These are phyloP conservation scores for Macrophya alboannulata DNA, from an alignment of 2,888 invertebrate genomes.

Conservation along the genomic window DNA sequence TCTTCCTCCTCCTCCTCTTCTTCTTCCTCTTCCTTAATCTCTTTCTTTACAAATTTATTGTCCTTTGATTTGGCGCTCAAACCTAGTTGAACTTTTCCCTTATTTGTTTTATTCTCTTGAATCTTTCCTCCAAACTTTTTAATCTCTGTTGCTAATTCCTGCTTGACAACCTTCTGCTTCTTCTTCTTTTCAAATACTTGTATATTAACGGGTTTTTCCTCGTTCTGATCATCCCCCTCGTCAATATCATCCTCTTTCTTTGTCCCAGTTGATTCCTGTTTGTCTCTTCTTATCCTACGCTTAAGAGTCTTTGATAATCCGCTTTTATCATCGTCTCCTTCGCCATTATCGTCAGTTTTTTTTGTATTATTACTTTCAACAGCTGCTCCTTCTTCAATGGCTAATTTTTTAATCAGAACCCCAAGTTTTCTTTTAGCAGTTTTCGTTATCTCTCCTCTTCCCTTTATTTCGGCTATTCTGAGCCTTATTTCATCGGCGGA, in stretches of 20 bases:
- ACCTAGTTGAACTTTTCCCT: background rate
- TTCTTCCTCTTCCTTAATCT: background rate
- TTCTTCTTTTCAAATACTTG: constrained; percentile 50
- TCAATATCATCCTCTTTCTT: background rate
- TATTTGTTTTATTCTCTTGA: background rate
- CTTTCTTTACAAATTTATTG: background rate
- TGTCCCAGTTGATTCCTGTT: background rate
- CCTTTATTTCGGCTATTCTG: constrained; percentile 66
- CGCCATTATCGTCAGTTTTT: background rate
- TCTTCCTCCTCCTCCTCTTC: constrained; percentile 52
- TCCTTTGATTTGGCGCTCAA: background rate
- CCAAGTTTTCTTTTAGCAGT: constrained; percentile 68
- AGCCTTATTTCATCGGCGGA: constrained; percentile 63
- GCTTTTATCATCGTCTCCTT: background rate
- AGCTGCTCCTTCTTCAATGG: constrained; percentile 52
- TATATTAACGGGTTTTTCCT: constrained; percentile 21
- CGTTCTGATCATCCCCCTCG: background rate
- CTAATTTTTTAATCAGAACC: constrained; percentile 66
- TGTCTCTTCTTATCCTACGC: constrained; percentile 25
- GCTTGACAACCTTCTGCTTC: background rate
- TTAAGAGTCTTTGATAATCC: constrained; percentile 2
- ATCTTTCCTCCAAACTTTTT: constrained; percentile 11
- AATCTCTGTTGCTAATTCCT: background rate
- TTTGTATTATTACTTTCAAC: background rate
- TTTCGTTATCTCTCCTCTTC: constrained; percentile 65